A percentile compares a stretch with the other conserved stretches of the same genome.
These are phyloP conservation scores for Fistularia commersonii DNA, from an alignment of 2,797 vertebrate species.

Conservation along the genomic window DNA sequence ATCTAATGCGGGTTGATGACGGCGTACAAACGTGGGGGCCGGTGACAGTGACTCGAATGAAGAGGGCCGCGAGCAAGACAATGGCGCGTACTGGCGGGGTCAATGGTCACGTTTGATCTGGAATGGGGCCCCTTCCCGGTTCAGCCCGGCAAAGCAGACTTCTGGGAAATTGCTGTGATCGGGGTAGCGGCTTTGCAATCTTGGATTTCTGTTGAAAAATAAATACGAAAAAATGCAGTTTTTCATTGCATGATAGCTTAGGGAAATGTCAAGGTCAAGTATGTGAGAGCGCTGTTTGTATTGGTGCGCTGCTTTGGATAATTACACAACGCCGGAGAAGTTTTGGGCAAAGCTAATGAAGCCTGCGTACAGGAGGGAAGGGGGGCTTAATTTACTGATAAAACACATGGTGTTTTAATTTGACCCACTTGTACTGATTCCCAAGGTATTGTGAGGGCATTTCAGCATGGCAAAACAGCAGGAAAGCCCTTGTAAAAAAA, in stretches of 20 bases:
- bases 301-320: conserved; percentile 9
- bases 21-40: conserved; percentile 46
- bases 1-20: conserved; percentile 54
- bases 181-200: neutral
- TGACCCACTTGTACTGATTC: conserved; percentile 23
- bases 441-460: conserved; percentile 30
- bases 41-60: conserved; percentile 58
- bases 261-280: neutral
- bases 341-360: conserved; percentile 27
- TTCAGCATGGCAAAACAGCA: conserved; percentile 15
- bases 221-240: neutral
- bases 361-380: conserved; percentile 1
- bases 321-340: conserved; percentile 21
- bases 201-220: too few species aligned
- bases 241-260: neutral
- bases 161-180: conserved; percentile 63
- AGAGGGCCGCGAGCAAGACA: conserved; percentile 51
- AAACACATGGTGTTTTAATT: conserved; percentile 33
- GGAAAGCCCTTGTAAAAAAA: conserved; percentile 26
- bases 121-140: conserved; percentile 45
- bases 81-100: conserved; percentile 59
- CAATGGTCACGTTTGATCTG: conserved; percentile 69
- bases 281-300: neutral
- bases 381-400: conserved; percentile 11
- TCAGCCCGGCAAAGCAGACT: conserved; percentile 57